Evolutionary conservation across 2,888 invertebrate genomes (phyloP).

Genomic region (Gerosis bhagava): DNA sequence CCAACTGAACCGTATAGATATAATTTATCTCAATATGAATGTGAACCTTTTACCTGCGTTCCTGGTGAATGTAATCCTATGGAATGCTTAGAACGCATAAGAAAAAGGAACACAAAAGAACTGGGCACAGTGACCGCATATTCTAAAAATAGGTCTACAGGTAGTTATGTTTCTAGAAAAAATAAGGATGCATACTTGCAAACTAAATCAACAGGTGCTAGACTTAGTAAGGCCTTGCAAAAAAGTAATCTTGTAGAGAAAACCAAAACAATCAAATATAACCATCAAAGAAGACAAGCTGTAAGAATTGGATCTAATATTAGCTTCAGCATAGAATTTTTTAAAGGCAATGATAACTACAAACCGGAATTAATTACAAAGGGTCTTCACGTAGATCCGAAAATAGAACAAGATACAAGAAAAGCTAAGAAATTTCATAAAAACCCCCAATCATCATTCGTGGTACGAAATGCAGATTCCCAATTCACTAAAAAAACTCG

Average conservation of each 20-base stretch:
- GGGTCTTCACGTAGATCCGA: no score
- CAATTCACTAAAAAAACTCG: no score
- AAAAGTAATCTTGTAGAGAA: constrained; percentile 8
- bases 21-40: constrained; percentile 40
- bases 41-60: constrained; percentile 42
- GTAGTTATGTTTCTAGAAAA: not conserved
- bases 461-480: no score
- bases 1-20: no score
- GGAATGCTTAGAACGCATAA: constrained; percentile 38
- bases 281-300: constrained; percentile 23
- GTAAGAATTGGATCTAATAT: constrained; percentile 36
- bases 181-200: not conserved
- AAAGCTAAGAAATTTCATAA: no score
- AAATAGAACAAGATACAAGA: no score
- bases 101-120: constrained; percentile 17
- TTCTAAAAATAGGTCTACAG: constrained; percentile 7
- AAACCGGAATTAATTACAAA: no score
- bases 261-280: constrained; percentile 14
- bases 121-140: not conserved
- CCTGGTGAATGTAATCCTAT: constrained; percentile 43
- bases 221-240: not conserved
- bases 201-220: not conserved
- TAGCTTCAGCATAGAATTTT: constrained; percentile 37
- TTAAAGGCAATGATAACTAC: constrained; percentile 28
- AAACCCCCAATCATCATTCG: no score